Base-by-base conservation (phyloP, 2,113 vertebrate species). In the Leptodactylus fuscus region DNA sequence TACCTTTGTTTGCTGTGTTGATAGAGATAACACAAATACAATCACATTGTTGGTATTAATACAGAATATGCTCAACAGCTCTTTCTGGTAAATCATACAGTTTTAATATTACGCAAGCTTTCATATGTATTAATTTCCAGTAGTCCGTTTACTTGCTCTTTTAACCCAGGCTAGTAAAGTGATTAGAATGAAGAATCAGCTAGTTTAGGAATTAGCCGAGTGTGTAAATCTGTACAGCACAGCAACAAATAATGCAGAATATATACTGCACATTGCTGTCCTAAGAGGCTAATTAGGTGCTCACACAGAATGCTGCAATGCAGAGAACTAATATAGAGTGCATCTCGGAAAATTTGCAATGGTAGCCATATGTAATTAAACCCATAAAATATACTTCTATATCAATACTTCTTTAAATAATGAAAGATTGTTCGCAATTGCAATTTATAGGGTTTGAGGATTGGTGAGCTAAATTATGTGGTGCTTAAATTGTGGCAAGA, bases 241-340 rank as follows among this genome's bases (percentile, higher is more conserved):
- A 80, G 83, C 83, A 85, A 79, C 75, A 85, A 80, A 79, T 85
- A 71, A 85, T 80, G 83, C 75, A 85, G 75, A 85, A 80, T 70
- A 85, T 70, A 79, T 80, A 51, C 48, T 80, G 62, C 65, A 79
- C 83, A 71, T 55, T 27, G 60, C 48, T 58, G 67, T 85, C 75
- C 75, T 70, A 46, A 79, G 83, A 85, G 83, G 75, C 75, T 85
- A 85, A 85, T 85, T 85, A 85, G 62, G 75, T 78, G 83, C 62
- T 85, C 75, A 51, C 74, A 70, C 34, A 79, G 74, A 85, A 70
- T 85, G 60, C 62, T 85, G 83, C 76, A 85, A 79, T 85, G 83
- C 83, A 80, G 75, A 65, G 38, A 80, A 46, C 73, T 77, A 78
- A 85, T 65, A 70, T 60, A 78, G 83, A 77, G 41, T 65, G 22